Percentiles rank a stretch among this genome's conserved stretches.
These are phyloP conservation scores for Spinus olivaceus DNA, from an alignment of 2,797 vertebrate species.

Conservation along the genomic window DNA sequence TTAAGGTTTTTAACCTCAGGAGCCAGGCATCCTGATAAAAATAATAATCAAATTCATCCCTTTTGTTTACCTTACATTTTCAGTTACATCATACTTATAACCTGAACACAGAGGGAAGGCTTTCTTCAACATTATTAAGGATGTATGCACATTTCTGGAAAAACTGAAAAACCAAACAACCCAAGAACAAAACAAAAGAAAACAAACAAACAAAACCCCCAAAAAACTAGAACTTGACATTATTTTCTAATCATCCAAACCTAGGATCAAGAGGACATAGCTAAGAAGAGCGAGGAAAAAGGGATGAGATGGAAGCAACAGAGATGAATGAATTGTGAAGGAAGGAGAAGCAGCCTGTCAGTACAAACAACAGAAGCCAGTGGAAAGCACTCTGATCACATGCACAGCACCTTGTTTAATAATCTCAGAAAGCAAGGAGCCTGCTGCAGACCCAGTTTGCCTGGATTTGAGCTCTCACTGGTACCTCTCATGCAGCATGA, in stretches of 20 bases:
- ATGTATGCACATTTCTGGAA: background rate
- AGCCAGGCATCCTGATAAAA: background rate
- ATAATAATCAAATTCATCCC: background rate
- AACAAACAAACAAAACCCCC: rapidly evolving
- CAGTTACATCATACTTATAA: background rate
- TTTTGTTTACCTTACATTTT: background rate
- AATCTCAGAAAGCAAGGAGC: background rate
- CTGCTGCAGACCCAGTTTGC: background rate
- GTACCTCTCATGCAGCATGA: background rate
- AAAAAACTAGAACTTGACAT: background rate
- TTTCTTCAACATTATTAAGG: background rate
- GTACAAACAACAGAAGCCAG: background rate
- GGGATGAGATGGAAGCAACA: background rate
- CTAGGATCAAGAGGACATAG: background rate
- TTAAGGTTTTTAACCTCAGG: background rate
- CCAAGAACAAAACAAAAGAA: background rate
- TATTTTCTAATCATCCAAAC: background rate
- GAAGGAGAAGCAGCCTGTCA: background rate
- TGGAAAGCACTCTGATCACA: background rate
- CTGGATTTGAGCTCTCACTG: background rate
- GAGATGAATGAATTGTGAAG: background rate
- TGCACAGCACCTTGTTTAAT: background rate
- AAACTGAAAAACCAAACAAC: rapidly evolving
- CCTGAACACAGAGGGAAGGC: background rate
- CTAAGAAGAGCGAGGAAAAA: background rate